Base-by-base conservation (phyloP, 1,140 invertebrate genomes). In the Zophobas atratus region DNA sequence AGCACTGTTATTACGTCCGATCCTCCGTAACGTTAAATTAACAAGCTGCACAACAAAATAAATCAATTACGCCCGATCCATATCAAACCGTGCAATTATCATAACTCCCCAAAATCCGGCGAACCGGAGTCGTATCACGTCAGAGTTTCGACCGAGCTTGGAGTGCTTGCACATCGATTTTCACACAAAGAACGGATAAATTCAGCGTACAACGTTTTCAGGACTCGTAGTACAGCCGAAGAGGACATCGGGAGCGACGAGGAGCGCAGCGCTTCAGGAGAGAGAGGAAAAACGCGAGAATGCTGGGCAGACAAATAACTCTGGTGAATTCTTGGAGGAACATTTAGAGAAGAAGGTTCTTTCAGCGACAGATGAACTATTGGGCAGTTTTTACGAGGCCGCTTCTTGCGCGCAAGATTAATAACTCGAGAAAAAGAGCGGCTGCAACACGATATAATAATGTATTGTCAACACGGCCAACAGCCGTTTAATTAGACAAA, bases 361-460 rank as follows among this genome's bases (percentile, higher is more conserved):
- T 67, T 67, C 60, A 67, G 35, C 67, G 67, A 51, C 67, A 71
- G 67, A 71, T 71, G 67, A 71, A 71, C 67, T 71, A 71, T 71
- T 46, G 49, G 67, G 36, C 38, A 46, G 38, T 67, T 67, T 67
- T 43, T 67, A 46, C 38, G 38, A 67, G 8, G 33, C 33, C 60
- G 60, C 49, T 51, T 51, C n/a, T 51, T 20, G 49, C 20, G 3
- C 3, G 43, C 43, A 46, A 46, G 43, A 46, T 46, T 46, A 46
- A 46, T 46, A 46, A 8, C 43, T 46, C 3, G 43, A 46, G 43
- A 46, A 20, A 20, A 20, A 46, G 43, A 46, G 43, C 43, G 8
- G 3, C 43, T 46, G 43, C 8, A 46, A 46, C 3, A 46, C 43
- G 43, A 3, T 46, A 46, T 46, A 46, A 46, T 8, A 46, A 46